Base-by-base conservation (phyloP, 2,888 invertebrate species). In the Drosophila kuntzei region DNA sequence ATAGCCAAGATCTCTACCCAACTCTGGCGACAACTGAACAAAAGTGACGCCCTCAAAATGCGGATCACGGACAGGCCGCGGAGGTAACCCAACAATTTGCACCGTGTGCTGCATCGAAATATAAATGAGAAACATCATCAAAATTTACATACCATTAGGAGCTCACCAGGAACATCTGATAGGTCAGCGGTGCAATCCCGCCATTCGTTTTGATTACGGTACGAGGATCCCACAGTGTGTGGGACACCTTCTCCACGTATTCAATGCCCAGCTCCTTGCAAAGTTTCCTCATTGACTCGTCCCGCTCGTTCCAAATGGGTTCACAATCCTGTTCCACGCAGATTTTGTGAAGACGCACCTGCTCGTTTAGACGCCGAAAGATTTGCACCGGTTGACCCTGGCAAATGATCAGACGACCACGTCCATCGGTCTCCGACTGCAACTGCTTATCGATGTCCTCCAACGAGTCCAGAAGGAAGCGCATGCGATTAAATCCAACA, bases 211-310 rank as follows among this genome's bases (percentile, higher is more conserved):
- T 92, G 41, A 95, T 94, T 8, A 96, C 94, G 34, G 92, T 93
- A 29, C 93, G 93, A 0, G 96, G 95, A 89, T 95, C 94, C 95
- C 95, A 96, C 8, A 96, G 92, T 0, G 96, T 96, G 78, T 96
- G 96, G 0, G 95, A 95, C 2, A 95, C 94, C 79, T 93, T 93
- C 84, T 96, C 95, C 37, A 92, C 90, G 51, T 93, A 94, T 47
- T 92, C 85, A 2, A 95, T 94, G 20, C 93, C 94, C 39, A 93
- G 90, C 65, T 94, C 93, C 0, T 90, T 87, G 80, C 95, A 95
- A 16, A 94, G 89, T 0, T 74, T 63, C 77, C 93, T 94, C 0
- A 95, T 94, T 4, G 91, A 85, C 18, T 94, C 93, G 89, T 96
- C 96, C 1, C 95, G 93, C 0, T 92, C 90, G 9, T 93, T 93